A percentile compares a stretch with the other conserved stretches of the same genome.
Evolutionary conservation across 92 coral and sea anemone species (phyloP).

Genomic region (Phenganax stokvisi): DNA sequence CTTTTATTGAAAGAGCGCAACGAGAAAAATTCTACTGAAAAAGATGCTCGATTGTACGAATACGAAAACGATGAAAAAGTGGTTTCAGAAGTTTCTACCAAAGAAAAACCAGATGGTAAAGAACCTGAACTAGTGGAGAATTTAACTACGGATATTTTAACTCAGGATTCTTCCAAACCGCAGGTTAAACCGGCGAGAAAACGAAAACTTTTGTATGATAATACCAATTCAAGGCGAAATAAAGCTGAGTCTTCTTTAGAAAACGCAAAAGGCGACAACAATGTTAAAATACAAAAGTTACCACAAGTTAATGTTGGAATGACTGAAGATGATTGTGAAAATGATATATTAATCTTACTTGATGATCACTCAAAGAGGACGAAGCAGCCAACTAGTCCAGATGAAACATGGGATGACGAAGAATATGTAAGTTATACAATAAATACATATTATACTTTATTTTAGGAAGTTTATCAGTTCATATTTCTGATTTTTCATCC

Average conservation of each 20-base stretch:
- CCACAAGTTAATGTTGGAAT: not conserved
- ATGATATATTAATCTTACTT: no score
- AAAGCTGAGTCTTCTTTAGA: not conserved
- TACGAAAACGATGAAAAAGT: not conserved
- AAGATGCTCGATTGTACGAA: not conserved
- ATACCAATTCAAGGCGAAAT: not conserved
- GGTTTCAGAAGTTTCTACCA: not conserved
- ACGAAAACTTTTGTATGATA: not conserved
- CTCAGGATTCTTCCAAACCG: not conserved
- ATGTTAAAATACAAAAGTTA: not conserved
- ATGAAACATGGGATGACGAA: no score
- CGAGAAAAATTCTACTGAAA: not conserved
- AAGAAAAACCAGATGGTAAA: not conserved
- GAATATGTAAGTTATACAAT: not conserved
- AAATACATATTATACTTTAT: not conserved
- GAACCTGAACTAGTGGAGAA: not conserved
- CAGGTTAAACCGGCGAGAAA: not conserved
- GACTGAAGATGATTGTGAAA: not conserved
- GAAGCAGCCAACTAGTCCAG: no score
- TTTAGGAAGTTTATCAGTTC: no score
- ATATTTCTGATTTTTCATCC: no score
- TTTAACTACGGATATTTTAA: not conserved
- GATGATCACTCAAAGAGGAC: no score
- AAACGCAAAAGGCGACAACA: not conserved
- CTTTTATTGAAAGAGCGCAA: not conserved